Conservation (phyloP, 2,888 invertebrate genomes). For the Hydrotaea cyrtoneurina region DNA sequence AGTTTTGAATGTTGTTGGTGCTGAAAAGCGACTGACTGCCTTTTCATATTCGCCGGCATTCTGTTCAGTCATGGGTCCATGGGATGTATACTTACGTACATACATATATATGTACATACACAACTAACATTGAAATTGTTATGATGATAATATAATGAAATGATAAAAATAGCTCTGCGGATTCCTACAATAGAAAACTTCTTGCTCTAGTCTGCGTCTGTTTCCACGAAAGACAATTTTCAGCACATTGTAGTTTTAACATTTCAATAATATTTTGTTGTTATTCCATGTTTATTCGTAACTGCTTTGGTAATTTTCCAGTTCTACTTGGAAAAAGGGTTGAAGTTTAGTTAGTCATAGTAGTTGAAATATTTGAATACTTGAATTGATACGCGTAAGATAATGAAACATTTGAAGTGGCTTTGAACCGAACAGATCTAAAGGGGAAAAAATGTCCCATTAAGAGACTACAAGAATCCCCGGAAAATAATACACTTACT, state of each 20-base stretch:
- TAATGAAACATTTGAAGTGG: too few species aligned
- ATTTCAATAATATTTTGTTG: neutral
- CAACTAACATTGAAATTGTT: neutral
- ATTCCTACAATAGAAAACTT: neutral
- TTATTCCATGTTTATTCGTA: too few species aligned
- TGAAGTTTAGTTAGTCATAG: too few species aligned
- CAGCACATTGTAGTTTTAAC: neutral
- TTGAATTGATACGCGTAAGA: too few species aligned
- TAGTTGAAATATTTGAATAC: too few species aligned
- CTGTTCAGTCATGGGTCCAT: neutral
- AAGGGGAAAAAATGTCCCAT: too few species aligned
- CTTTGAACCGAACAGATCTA: too few species aligned
- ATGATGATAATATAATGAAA: conserved; percentile 26
- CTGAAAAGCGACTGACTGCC: neutral
- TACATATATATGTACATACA: too few species aligned
- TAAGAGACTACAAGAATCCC: too few species aligned
- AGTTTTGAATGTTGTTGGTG: neutral
- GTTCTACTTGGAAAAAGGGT: too few species aligned
- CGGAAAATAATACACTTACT: too few species aligned
- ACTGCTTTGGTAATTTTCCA: too few species aligned
- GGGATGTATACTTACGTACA: neutral
- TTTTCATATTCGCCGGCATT: neutral
- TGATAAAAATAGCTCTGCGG: conserved; percentile 52
- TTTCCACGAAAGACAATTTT: neutral
- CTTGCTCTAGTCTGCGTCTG: neutral